phyloP scores from a whole-genome alignment of 2,797 vertebrate species.

The Iguana delicatissima region DNA sequence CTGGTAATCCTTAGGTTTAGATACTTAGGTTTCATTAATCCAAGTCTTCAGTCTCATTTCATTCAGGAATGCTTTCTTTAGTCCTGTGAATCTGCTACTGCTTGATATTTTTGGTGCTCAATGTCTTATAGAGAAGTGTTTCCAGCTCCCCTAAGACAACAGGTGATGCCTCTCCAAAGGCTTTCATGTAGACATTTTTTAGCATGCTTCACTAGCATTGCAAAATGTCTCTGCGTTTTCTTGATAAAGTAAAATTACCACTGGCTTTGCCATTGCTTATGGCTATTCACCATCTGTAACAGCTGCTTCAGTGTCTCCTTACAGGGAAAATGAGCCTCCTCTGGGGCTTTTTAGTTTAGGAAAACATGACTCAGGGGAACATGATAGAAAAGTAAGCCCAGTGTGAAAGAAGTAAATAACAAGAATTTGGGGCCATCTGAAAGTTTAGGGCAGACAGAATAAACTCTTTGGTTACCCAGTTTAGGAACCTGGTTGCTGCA shows the following conservation, averaged over 20 bases:
- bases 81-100: not conserved
- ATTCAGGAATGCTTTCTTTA: not conserved
- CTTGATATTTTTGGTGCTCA: not conserved
- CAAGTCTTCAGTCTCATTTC: constrained; percentile 2
- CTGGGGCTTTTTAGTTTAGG: not conserved
- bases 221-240: not conserved
- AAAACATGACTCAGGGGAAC: not conserved
- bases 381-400: not conserved
- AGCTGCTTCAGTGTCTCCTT: constrained; percentile 57
- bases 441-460: not conserved
- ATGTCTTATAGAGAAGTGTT: not conserved
- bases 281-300: constrained; percentile 53
- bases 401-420: not conserved
- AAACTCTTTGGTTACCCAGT: not conserved
- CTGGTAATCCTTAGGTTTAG: constrained; percentile 19
- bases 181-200: constrained; percentile 55
- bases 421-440: not conserved
- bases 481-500: not conserved
- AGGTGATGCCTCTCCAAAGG: constrained; percentile 9
- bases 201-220: constrained; percentile 45
- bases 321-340: not conserved
- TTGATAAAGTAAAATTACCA: constrained; percentile 53
- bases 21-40: not conserved
- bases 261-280: constrained; percentile 62
- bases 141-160: not conserved